Percentiles rank a stretch among this genome's conserved stretches.
Evolutionary conservation across 2,797 vertebrate genomes (phyloP).

Genomic region (Coccyzus lansbergi): DNA sequence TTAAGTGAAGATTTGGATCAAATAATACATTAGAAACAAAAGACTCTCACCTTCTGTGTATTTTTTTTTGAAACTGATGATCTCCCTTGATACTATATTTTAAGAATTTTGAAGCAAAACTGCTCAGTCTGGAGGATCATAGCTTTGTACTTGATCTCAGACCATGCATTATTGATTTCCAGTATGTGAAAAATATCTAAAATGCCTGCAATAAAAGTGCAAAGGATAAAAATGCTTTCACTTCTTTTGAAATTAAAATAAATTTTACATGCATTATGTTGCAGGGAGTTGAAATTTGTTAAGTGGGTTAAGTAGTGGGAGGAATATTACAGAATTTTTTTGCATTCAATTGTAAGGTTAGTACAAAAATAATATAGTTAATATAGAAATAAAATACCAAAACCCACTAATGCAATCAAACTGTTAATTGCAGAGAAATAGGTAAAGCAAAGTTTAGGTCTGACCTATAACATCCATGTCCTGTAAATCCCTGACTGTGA

Average conservation of each 20-base stretch:
- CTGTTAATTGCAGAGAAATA: neutral
- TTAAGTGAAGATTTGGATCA: neutral
- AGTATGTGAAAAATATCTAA: constrained; percentile 10
- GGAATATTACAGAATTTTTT: constrained; percentile 26
- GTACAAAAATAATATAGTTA: neutral
- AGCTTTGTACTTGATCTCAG: constrained; percentile 40
- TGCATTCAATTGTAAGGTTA: neutral
- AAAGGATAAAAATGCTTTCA: constrained; percentile 12
- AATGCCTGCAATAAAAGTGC: constrained; percentile 43
- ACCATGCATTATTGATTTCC: constrained; percentile 53
- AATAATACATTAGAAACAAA: neutral
- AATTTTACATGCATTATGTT: constrained; percentile 30
- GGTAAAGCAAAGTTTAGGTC: neutral
- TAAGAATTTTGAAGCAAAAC: constrained; percentile 49
- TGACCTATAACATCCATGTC: neutral
- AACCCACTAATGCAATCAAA: neutral
- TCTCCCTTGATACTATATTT: constrained; percentile 9
- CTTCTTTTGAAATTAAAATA: constrained; percentile 51
- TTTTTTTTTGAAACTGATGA: neutral
- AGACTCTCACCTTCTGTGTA: neutral
- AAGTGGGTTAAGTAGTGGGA: constrained; percentile 45
- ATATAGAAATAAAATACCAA: neutral
- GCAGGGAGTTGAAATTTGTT: constrained; percentile 8
- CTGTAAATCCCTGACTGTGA: neutral
- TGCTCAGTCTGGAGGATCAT: neutral